These are phyloP conservation scores for Xenops minutus DNA, from an alignment of 2,797 vertebrate genomes.

Conservation along the genomic window DNA sequence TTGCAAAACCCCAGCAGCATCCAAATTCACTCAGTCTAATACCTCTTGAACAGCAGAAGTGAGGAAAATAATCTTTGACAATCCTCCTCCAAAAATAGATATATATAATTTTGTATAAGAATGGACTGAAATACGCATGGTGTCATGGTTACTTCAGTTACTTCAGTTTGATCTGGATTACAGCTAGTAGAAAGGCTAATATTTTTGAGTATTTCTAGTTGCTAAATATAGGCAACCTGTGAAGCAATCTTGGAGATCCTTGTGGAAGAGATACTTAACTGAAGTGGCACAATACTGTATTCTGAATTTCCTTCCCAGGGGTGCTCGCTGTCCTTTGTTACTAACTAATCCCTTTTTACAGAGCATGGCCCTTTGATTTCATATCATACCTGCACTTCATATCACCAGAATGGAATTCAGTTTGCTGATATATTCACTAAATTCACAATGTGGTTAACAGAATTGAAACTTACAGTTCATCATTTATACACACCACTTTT, in stretches of 20 bases:
- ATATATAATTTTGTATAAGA: neutral
- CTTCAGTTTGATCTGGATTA: neutral
- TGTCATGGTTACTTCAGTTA: neutral
- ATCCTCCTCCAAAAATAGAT: neutral
- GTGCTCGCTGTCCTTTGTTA: neutral
- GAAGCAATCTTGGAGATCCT: neutral
- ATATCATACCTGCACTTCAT: neutral
- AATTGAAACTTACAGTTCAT: constrained; percentile 76
- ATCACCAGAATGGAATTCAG: neutral
- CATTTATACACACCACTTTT: constrained; percentile 77
- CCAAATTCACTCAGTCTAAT: neutral
- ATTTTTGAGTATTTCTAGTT: neutral
- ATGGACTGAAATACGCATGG: neutral
- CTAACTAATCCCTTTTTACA: neutral
- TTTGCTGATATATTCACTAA: neutral
- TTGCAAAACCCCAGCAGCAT: neutral
- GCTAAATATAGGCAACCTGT: neutral
- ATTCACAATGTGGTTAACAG: neutral
- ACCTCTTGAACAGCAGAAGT: neutral
- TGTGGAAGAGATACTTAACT: neutral
- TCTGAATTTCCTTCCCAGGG: neutral
- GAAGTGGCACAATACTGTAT: neutral
- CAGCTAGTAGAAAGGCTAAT: neutral
- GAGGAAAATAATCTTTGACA: neutral
- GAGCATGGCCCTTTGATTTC: neutral